phyloP scores from a whole-genome alignment of 1,140 invertebrate species.

The Zaprionus davidi region DNA sequence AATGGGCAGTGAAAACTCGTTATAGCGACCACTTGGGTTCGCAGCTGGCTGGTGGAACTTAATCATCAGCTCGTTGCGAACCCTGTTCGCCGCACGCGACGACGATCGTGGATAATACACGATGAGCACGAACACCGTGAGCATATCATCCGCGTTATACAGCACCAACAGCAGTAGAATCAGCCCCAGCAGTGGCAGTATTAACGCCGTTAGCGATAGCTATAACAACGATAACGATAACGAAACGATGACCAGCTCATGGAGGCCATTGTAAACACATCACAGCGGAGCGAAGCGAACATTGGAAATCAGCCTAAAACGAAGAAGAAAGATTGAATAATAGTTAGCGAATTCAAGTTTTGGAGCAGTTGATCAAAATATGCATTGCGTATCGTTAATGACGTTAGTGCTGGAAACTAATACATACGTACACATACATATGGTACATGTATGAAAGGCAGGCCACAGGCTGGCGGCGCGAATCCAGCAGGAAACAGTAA shows the following conservation, averaged over 20 bases:
- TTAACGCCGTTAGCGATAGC: slow-evolving; percentile 4
- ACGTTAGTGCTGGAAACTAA: slow-evolving; percentile 16
- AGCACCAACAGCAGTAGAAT: slow-evolving; percentile 46
- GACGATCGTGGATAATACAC: slow-evolving; percentile 84
- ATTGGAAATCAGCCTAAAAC: slow-evolving; percentile 58
- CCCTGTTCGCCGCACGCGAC: slow-evolving; percentile 84
- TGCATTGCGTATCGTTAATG: slow-evolving; percentile 61
- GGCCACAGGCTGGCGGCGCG: slow-evolving; percentile 1
- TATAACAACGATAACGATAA: slow-evolving; percentile 29
- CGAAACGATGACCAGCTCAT: slow-evolving; percentile 54
- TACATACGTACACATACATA: not conserved
- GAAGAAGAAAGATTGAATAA: slow-evolving; percentile 21
- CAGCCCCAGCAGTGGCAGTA: slow-evolving; percentile 36
- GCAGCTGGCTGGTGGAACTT: slow-evolving; percentile 83
- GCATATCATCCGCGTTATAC: slow-evolving; percentile 61
- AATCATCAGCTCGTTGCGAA: slow-evolving; percentile 83
- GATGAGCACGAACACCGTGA: slow-evolving; percentile 65
- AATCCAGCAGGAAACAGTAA: slow-evolving; percentile 34
- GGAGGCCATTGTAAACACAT: slow-evolving; percentile 52
- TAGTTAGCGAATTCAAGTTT: slow-evolving; percentile 50
- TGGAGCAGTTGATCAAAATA: slow-evolving; percentile 82
- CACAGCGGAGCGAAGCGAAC: slow-evolving; percentile 69
- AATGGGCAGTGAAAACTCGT: slow-evolving; percentile 91
- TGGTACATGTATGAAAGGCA: slow-evolving; percentile 1
- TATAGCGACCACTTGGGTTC: slow-evolving; percentile 85